Percentiles rank a stretch among this genome's conserved stretches.
phyloP scores from a whole-genome alignment of 2,888 invertebrate genomes.

The Catocala nupta region DNA sequence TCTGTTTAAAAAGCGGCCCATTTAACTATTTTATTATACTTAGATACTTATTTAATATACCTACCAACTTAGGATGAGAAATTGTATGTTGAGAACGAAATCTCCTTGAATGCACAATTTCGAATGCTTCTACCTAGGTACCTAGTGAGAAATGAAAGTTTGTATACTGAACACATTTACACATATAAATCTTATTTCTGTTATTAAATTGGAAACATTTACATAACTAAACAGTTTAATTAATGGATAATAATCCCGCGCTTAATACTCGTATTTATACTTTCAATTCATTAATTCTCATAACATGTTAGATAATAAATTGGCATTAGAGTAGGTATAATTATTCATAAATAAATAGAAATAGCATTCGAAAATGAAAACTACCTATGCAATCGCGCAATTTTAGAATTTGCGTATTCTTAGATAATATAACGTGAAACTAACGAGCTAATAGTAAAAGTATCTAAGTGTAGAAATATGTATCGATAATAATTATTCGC shows the following conservation, averaged over 20 bases:
- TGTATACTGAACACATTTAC: not conserved
- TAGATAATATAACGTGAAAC: not conserved
- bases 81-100: no score
- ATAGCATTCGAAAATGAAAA: not conserved
- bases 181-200: not conserved
- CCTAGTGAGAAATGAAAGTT: not conserved
- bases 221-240: constrained; percentile 6
- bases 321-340: no score
- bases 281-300: constrained; percentile 14
- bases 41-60: no score
- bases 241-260: not conserved
- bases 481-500: not conserved
- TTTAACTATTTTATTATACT: no score
- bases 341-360: not conserved
- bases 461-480: not conserved
- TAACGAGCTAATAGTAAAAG: not conserved
- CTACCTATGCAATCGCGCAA: no score
- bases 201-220: constrained; percentile 11
- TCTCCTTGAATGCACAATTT: no score
- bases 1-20: no score
- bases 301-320: constrained; percentile 1
- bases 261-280: constrained; percentile 8
- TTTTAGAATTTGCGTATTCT: not conserved
- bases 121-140: no score
- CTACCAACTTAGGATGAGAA: no score